phyloP scores from a whole-genome alignment of 2,113 vertebrate species.

The Phrynosoma platyrhinos region DNA sequence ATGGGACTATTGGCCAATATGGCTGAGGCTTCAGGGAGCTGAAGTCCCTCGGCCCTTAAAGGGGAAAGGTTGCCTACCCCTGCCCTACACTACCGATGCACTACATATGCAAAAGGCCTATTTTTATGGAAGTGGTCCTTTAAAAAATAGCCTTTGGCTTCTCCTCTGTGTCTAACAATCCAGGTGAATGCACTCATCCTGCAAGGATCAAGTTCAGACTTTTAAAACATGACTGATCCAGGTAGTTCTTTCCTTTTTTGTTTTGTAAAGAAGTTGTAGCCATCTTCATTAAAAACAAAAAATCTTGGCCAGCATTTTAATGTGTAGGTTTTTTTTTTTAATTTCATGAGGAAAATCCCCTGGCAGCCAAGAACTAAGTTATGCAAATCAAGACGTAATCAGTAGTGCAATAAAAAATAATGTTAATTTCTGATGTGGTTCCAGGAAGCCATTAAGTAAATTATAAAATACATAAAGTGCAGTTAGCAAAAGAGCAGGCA shows the following conservation, averaged over 20 bases:
- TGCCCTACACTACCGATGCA: background rate
- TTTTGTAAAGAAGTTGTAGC: background rate
- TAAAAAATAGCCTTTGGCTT: background rate
- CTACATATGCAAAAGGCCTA: background rate
- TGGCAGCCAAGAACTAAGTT: background rate
- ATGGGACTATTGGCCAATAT: no score
- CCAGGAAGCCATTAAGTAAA: background rate
- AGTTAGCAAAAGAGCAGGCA: slow-evolving; percentile 22
- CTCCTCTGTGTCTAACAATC: background rate
- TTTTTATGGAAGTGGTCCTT: background rate
- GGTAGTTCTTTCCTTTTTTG: background rate
- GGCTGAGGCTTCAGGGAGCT: no score
- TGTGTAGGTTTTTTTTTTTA: background rate
- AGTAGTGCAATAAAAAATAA: slow-evolving; percentile 8
- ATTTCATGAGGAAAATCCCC: slow-evolving; percentile 4
- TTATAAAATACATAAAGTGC: slow-evolving; percentile 12
- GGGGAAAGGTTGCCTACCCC: no score
- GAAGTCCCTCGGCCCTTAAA: no score
- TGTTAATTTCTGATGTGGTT: slow-evolving; percentile 9
- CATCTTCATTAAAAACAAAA: background rate
- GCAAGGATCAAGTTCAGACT: background rate
- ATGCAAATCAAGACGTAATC: slow-evolving; percentile 11
- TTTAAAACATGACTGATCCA: background rate
- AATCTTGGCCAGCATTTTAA: background rate
- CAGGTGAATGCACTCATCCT: background rate